Evolutionary conservation across 2,888 invertebrate species (phyloP), one percentile per base, ranked within the genome.

Genomic region (Colostygia pectinataria): DNA sequence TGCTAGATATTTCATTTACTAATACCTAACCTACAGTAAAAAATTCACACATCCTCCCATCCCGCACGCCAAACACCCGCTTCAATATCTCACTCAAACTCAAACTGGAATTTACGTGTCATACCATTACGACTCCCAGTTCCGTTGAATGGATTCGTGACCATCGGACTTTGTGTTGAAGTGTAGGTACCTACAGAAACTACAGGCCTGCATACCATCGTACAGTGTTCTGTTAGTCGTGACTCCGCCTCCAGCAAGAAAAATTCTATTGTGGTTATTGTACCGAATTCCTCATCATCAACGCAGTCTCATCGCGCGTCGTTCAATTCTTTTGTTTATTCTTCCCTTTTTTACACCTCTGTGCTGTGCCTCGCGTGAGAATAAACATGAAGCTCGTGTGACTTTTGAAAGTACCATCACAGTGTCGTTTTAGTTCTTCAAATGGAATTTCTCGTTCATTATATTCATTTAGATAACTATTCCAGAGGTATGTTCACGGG

Each of bases 191-290:
- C 63, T 41, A 42, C 32, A 15, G 4, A 15, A 4, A 38, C 23
- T 20, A 66, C 63, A 61, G 65, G 67, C 73, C 74, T 71, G 72
- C 80, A 78, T 80, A 77, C 78, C 79, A 67, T 63, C 62, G 54
- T 66, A 65, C 36, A 29, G 40, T 47, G 37, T 45, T 53, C 37
- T 42, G 45, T 64, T 65, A 70, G 71, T 77, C 77, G 80, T 78
- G 78, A 77, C 79, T 80, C 70, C 75, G 82, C 79, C 84, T 80
- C 77, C 77, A 77, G 80, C 69, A 73, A 83, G 82, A 87, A 86
- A 86, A 83, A 86, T 83, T 86, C 83, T 87, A 85, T 84, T 83
- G 88, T 87, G 83, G 80, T 82, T 84, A 82, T 80, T 80, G 83
- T 85, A 85, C 87, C 81, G 78, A 86, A 89, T 87, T 84, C 84